A percentile compares a stretch with the other conserved stretches of the same genome.
Conservation (phyloP, 2,888 invertebrate genomes). For the Xanthia icteritia region DNA sequence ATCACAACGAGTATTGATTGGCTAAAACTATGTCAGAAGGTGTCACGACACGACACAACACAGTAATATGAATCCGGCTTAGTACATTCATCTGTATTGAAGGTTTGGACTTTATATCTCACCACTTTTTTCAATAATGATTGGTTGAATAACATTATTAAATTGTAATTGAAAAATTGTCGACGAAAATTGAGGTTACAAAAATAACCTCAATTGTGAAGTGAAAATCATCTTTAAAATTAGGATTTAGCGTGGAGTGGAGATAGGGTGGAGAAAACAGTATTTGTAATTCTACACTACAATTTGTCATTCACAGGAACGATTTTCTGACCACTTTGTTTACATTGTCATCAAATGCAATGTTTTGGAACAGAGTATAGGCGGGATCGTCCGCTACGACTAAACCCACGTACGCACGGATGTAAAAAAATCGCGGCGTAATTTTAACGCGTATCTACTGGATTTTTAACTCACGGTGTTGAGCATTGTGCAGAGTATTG, state of each 20-base stretch:
- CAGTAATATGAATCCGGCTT: no score
- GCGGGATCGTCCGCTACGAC: no score
- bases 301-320: neutral
- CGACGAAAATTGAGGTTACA: neutral
- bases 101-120: neutral
- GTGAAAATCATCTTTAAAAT: neutral
- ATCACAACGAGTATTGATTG: no score
- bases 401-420: no score
- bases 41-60: no score
- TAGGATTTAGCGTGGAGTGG: neutral
- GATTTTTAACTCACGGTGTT: no score
- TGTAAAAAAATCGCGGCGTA: no score
- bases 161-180: neutral
- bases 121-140: neutral
- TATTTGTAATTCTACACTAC: neutral
- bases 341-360: neutral
- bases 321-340: neutral
- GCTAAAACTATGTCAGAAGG: no score
- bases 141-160: neutral
- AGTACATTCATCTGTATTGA: neutral
- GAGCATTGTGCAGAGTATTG: no score
- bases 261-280: neutral
- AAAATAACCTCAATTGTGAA: neutral
- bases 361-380: neutral
- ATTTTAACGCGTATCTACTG: no score